Conservation (phyloP, 2,888 invertebrate genomes). For the Octonoba sinensis region DNA sequence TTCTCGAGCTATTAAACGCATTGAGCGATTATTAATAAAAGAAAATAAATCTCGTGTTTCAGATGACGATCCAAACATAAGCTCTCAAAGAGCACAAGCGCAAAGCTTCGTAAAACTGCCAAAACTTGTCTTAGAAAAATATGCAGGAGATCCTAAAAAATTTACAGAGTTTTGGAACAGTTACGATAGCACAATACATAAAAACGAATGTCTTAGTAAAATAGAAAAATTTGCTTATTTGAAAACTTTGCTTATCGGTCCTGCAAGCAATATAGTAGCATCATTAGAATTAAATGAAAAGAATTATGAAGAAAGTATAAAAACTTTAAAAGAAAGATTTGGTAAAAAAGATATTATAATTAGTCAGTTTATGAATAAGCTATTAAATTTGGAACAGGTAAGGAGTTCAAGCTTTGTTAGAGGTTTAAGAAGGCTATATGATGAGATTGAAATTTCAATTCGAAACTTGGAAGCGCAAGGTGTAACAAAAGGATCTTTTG, state of each 20-base stretch:
- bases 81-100: too few relatives aligned
- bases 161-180: not conserved
- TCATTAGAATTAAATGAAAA: not conserved
- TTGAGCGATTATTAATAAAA: not conserved
- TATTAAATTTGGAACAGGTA: not conserved
- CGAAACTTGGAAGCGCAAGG: not conserved
- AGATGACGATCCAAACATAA: too few relatives aligned
- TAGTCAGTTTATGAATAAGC: not conserved
- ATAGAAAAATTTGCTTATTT: not conserved
- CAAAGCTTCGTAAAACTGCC: too few relatives aligned
- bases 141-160: not conserved
- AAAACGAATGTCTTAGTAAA: not conserved
- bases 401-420: not conserved
- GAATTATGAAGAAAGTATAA: not conserved
- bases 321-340: not conserved
- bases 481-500: not conserved
- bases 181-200: not conserved
- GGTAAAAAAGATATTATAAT: slow-evolving; percentile 8
- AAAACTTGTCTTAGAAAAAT: not conserved
- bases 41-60: too few relatives aligned
- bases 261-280: not conserved
- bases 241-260: not conserved
- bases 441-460: not conserved
- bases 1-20: not conserved
- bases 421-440: not conserved